A percentile compares a stretch with the other conserved stretches of the same genome.
Evolutionary conservation across 2,797 vertebrate genomes (phyloP).

Genomic region (Spondyliosoma cantharus): DNA sequence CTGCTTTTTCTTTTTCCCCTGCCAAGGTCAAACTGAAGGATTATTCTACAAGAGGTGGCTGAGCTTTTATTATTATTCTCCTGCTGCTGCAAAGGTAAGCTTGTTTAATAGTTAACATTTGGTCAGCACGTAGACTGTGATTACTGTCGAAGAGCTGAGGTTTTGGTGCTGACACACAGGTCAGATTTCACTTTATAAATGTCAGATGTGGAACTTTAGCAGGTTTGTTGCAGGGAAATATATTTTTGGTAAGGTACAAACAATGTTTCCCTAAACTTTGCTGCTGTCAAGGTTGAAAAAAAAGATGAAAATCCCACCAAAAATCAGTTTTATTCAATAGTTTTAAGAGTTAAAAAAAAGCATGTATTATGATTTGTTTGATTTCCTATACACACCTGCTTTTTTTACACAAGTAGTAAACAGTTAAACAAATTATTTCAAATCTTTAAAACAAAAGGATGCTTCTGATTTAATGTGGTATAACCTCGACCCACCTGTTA

Average conservation of each 20-base stretch:
- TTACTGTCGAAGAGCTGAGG: not conserved
- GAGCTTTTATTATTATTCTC: not conserved
- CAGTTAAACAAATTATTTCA: not conserved
- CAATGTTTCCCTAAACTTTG: no score
- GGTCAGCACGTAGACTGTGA: not conserved
- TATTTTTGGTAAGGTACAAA: no score
- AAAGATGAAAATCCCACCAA: no score
- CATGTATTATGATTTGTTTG: not conserved
- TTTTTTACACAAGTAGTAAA: not conserved
- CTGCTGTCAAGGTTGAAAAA: not conserved
- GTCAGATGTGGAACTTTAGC: not conserved
- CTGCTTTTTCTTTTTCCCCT: not conserved
- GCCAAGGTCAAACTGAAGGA: constrained; percentile 39
- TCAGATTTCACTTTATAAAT: not conserved
- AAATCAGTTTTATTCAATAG: no score
- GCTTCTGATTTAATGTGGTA: not conserved
- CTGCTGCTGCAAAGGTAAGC: constrained; percentile 55
- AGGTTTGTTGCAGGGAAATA: not conserved
- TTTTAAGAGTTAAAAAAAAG: not conserved
- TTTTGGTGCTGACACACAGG: not conserved
- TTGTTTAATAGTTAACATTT: not conserved
- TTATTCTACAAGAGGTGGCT: constrained; percentile 19
- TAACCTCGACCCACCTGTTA: not conserved
- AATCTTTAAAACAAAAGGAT: not conserved
- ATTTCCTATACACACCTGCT: not conserved